Percentiles rank a stretch among this genome's conserved stretches.
These are phyloP conservation scores for Didymodactylos carnosus DNA, from an alignment of 2,888 invertebrate genomes.

Conservation along the genomic window DNA sequence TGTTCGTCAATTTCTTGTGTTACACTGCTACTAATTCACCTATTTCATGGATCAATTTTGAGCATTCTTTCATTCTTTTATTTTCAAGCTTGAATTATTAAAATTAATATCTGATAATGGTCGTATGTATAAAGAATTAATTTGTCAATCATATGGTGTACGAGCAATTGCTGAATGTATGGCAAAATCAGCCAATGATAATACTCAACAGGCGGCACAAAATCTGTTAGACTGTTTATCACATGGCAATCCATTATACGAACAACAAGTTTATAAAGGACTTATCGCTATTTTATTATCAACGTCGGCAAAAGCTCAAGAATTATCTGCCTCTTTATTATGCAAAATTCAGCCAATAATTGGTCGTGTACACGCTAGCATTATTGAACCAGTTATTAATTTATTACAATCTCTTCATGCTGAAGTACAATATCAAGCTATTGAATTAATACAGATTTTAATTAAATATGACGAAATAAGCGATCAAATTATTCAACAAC, in stretches of 20 bases:
- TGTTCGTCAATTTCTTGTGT: no score
- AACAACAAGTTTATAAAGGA: constrained; percentile 33
- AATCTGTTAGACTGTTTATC: constrained; percentile 29
- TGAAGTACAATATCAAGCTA: constrained; percentile 35
- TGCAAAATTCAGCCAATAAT: constrained; percentile 31
- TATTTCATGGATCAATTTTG: no score
- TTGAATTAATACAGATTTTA: constrained; percentile 30
- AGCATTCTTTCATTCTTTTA: no score
- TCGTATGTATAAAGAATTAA: constrained; percentile 33
- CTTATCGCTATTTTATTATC: constrained; percentile 34
- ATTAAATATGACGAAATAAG: constrained; percentile 23
- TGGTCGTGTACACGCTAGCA: constrained; percentile 25
- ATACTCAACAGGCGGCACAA: constrained; percentile 27
- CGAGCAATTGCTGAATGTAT: constrained; percentile 33
- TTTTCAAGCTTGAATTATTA: not conserved
- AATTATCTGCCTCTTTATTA: constrained; percentile 32
- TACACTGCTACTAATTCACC: no score
- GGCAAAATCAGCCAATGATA: constrained; percentile 32
- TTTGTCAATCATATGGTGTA: constrained; percentile 35
- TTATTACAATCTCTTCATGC: constrained; percentile 30
- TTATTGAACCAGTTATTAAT: constrained; percentile 30
- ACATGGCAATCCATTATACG: constrained; percentile 32
- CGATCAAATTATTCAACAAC: not conserved
- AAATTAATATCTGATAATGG: constrained; percentile 16
- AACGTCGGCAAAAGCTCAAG: constrained; percentile 34